phyloP scores from a whole-genome alignment of 2,888 invertebrate species.

The Lamellibrachia satsuma region DNA sequence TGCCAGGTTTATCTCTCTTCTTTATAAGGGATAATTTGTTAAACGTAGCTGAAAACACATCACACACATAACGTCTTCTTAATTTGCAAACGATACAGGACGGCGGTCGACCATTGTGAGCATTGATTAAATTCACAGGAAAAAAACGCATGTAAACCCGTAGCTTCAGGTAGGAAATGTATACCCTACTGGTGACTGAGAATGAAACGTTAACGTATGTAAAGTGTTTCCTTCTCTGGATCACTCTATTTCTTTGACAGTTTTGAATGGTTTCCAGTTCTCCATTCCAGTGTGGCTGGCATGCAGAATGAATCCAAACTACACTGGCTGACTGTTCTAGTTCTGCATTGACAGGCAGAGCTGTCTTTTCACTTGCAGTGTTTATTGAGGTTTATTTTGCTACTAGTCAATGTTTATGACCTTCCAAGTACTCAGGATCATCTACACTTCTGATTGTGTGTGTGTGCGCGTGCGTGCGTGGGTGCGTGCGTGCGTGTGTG shows the following conservation, averaged over 20 bases:
- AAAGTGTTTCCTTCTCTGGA: neutral
- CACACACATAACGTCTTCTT: no score
- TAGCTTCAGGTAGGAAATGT: neutral
- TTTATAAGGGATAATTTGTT: no score
- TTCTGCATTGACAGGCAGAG: neutral
- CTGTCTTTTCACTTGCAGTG: neutral
- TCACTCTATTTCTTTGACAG: neutral
- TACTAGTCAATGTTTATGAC: neutral
- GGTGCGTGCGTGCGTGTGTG: no score
- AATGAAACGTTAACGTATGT: neutral
- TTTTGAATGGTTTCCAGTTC: neutral
- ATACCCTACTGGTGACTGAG: neutral
- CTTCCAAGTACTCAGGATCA: neutral
- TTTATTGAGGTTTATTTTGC: slow-evolving; percentile 5
- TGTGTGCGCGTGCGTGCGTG: no score
- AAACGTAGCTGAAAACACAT: no score
- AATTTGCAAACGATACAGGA: no score
- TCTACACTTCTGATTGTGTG: neutral
- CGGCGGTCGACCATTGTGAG: no score
- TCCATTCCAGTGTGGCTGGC: neutral
- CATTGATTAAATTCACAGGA: no score
- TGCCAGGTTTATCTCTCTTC: no score
- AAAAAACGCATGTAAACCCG: no score
- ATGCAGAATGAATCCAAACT: neutral
- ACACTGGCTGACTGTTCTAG: neutral